Conservation (phyloP, 1,140 invertebrate species). For the Listronotus bonariensis region DNA sequence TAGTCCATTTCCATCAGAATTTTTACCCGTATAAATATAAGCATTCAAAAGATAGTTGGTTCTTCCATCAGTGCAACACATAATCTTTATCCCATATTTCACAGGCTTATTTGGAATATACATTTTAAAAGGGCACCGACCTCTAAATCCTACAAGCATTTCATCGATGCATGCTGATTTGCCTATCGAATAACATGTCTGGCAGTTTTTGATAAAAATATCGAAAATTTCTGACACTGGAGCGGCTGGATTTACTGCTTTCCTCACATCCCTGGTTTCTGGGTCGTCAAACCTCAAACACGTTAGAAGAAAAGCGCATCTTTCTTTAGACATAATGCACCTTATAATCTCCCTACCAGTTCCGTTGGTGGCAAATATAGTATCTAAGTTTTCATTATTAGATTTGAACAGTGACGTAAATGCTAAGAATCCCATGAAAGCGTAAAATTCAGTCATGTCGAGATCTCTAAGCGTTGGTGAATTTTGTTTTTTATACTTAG, state of each 20-base stretch:
- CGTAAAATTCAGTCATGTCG: too few relatives aligned
- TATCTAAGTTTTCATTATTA: too few relatives aligned
- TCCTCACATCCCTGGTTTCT: constrained; percentile 3
- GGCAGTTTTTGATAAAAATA: constrained; percentile 12
- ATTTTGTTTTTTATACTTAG: too few relatives aligned
- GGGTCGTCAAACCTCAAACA: constrained; percentile 12
- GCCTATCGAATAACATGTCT: constrained; percentile 8
- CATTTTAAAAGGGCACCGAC: constrained; percentile 21
- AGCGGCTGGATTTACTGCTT: constrained; percentile 5
- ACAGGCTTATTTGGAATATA: constrained; percentile 17
- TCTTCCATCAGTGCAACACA: constrained; percentile 27
- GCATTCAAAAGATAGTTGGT: constrained; percentile 22
- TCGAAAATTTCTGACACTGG: constrained; percentile 14
- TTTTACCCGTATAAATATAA: constrained; percentile 21
- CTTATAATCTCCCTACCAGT: constrained; percentile 28
- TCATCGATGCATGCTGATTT: constrained; percentile 18
- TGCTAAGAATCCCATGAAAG: too few relatives aligned
- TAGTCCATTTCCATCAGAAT: not conserved
- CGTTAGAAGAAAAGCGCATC: constrained; percentile 3
- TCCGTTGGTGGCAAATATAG: constrained; percentile 2
- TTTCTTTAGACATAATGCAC: constrained; percentile 5
- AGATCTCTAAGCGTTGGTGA: too few relatives aligned
- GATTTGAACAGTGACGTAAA: too few relatives aligned
- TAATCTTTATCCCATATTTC: constrained; percentile 21
- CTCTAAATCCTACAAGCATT: constrained; percentile 25